Evolutionary conservation across 2,797 vertebrate genomes (phyloP), one percentile per base, ranked within the genome.

Genomic region (Epinephelus malabaricus): DNA sequence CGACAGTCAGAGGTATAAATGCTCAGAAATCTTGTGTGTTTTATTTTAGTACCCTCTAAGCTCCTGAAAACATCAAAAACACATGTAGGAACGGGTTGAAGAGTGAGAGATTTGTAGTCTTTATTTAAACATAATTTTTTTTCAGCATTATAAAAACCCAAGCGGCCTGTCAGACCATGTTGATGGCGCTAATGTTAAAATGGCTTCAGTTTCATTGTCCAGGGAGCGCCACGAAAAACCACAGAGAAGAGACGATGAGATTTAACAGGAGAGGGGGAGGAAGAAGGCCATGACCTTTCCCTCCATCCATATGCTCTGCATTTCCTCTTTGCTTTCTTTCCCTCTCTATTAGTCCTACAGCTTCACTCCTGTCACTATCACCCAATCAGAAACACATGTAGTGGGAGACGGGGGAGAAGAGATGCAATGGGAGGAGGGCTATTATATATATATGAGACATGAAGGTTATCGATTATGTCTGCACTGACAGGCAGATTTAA

Each of bases 371-470:
- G 58, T 73, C 83, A 19, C 70, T 63, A 5, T 77, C 77, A 63
- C 46, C 74, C 81, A 73, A 90, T 86, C 69, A 86, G 81, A 88
- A 92, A 84, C 87, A 78, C 65, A 82, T 90, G 90, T 72, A 53
- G 51, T 11, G 45, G 23, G 67, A 59, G 55, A 74, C 6, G 11
- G 69, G 55, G 69, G 62, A 30, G 63, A 38, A 43, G 64, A 68
- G 63, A 76, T 21, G 50, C 1, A 43, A 60, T 27, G 40, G 62
- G 72, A 73, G 54, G 23, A 67, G 79, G 73, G 63, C 76, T 62
- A 18, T 40, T 51, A 68, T 51, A 54, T 76, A 34, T 0, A 67
- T 63, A 81, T 19, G 63, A 83, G 71, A 78, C 72, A 65, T 43
- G 58, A 78, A 76, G 77, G 70, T 73, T 73, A 75, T 61, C 56